Conservation (phyloP, 92 coral and sea anemone genomes). For the Palythoa heliodiscus region DNA sequence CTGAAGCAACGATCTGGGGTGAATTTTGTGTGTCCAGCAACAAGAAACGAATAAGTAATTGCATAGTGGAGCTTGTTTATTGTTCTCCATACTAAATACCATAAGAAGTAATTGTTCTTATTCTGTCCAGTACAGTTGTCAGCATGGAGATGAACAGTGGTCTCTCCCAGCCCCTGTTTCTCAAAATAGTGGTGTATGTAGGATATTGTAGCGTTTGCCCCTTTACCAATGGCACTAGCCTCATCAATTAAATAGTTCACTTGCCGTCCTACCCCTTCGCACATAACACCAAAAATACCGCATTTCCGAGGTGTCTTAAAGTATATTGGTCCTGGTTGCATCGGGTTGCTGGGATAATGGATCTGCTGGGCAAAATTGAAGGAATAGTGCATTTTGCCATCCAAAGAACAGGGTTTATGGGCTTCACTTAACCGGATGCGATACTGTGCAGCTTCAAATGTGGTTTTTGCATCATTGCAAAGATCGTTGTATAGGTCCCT, state of each 20-base stretch:
- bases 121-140: constrained; percentile 70
- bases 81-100: constrained; percentile 60
- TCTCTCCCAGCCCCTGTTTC: constrained; percentile 63
- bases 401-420: constrained; percentile 42
- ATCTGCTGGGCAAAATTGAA: constrained; percentile 30
- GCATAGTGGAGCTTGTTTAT: constrained; percentile 40
- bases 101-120: constrained; percentile 58
- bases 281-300: constrained; percentile 59
- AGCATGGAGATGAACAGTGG: constrained; percentile 59
- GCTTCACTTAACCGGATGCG: background rate
- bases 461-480: background rate
- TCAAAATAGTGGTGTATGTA: constrained; percentile 56
- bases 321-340: constrained; percentile 64
- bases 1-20: background rate
- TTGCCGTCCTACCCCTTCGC: constrained; percentile 59
- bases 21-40: constrained; percentile 53
- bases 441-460: background rate
- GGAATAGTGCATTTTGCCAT: constrained; percentile 51
- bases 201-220: constrained; percentile 58
- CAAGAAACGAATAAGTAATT: constrained; percentile 44
- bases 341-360: constrained; percentile 54
- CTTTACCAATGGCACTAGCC: constrained; percentile 56
- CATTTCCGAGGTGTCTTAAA: constrained; percentile 48
- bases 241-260: constrained; percentile 59
- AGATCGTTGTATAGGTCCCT: background rate